phyloP scores from a whole-genome alignment of 2,113 vertebrate species.

The Erinaceus europaeus region DNA sequence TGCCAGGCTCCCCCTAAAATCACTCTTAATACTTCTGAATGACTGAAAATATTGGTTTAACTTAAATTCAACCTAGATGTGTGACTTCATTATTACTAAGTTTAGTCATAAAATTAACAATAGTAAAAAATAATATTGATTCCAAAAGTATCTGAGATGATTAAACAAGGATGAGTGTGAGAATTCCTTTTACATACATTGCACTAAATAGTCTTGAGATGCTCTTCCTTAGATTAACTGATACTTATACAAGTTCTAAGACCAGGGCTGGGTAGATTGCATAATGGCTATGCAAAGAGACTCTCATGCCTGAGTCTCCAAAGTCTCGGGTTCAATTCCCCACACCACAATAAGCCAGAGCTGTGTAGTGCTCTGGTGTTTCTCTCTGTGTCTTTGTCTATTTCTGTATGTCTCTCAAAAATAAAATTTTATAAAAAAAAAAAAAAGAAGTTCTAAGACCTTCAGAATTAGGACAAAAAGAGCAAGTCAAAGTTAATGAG shows the following conservation, averaged over 20 bases:
- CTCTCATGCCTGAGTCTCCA: too few relatives aligned
- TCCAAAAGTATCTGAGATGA: neutral
- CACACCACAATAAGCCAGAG: too few relatives aligned
- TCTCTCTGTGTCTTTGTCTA: too few relatives aligned
- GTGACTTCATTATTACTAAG: neutral
- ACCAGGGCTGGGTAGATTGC: too few relatives aligned
- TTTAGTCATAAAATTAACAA: accelerated
- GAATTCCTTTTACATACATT: neutral
- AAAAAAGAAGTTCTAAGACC: accelerated
- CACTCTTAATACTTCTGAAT: neutral
- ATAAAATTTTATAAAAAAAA: too few relatives aligned
- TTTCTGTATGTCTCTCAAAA: too few relatives aligned
- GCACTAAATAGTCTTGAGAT: neutral
- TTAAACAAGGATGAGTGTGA: neutral
- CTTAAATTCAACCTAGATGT: neutral
- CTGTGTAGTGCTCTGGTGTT: too few relatives aligned
- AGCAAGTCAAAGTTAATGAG: too few relatives aligned
- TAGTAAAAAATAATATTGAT: neutral
- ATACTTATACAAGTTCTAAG: accelerated
- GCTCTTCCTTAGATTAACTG: accelerated
- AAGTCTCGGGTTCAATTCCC: too few relatives aligned
- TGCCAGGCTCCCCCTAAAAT: too few relatives aligned
- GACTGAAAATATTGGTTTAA: neutral
- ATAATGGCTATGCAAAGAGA: too few relatives aligned
- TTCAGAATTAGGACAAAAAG: neutral